These are phyloP conservation scores for Stenurella melanura DNA, from an alignment of 2,888 invertebrate species.

Conservation along the genomic window DNA sequence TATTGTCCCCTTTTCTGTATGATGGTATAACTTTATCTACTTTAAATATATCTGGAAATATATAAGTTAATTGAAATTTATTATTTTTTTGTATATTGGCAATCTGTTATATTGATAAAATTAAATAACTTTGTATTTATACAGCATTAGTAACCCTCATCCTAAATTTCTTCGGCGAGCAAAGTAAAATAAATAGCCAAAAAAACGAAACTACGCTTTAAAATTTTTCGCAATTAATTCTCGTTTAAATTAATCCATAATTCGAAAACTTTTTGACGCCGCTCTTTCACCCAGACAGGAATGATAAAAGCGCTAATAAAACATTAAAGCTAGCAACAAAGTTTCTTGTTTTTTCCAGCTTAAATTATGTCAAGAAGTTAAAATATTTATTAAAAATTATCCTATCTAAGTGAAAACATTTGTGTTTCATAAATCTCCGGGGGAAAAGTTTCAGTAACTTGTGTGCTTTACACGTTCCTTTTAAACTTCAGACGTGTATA, in stretches of 20 bases:
- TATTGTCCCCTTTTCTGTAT: too few species aligned
- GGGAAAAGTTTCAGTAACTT: conserved; percentile 47
- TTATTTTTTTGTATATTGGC: too few species aligned
- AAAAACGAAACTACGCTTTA: not conserved
- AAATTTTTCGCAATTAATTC: conserved; percentile 19
- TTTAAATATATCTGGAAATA: too few species aligned
- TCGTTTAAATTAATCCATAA: conserved; percentile 14
- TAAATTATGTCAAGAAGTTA: conserved; percentile 32
- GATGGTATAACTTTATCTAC: too few species aligned
- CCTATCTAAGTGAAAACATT: conserved; percentile 49
- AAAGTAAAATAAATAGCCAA: not conserved
- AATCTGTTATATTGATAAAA: too few species aligned
- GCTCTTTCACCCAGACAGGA: conserved; percentile 5
- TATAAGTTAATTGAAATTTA: too few species aligned
- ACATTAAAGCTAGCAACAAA: conserved; percentile 10
- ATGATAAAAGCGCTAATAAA: conserved; percentile 36
- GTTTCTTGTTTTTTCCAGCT: conserved; percentile 26
- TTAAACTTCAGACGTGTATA: conserved; percentile 49
- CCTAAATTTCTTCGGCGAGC: too few species aligned
- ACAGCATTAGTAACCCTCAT: too few species aligned
- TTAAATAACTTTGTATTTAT: too few species aligned
- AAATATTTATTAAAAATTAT: conserved; percentile 40
- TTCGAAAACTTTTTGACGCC: conserved; percentile 10
- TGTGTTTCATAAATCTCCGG: conserved; percentile 52
- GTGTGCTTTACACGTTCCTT: conserved; percentile 52